A percentile compares a stretch with the other conserved stretches of the same genome.
Evolutionary conservation across 92 coral and sea anemone species (phyloP).

Genomic region (Palythoa caribaeorum): DNA sequence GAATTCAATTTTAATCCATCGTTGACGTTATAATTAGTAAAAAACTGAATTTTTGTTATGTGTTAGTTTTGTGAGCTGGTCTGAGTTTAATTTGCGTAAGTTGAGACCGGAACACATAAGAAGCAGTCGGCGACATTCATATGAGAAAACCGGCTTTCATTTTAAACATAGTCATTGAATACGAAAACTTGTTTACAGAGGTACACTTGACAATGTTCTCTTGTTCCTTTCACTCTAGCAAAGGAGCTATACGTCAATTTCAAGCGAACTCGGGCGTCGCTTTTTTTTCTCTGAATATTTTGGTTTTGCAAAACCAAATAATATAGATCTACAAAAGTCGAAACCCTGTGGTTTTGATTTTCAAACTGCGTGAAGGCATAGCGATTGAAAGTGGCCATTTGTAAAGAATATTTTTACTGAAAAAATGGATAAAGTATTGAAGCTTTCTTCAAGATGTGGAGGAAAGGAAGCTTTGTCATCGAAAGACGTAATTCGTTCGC

Average conservation of each 20-base stretch:
- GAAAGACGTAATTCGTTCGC: constrained; percentile 65
- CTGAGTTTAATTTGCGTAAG: not conserved
- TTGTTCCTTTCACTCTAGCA: not conserved
- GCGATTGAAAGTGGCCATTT: not conserved
- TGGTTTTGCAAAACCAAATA: too few relatives aligned
- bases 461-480: not conserved
- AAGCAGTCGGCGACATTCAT: not conserved
- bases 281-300: too few relatives aligned
- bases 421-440: constrained; percentile 6
- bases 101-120: not conserved
- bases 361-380: not conserved
- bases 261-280: not conserved
- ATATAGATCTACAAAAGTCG: too few relatives aligned
- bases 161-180: not conserved
- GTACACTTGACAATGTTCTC: not conserved
- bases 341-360: not conserved
- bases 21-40: not conserved
- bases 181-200: not conserved
- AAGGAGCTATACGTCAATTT: not conserved
- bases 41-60: not conserved
- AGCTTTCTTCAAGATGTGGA: not conserved
- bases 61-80: too few relatives aligned
- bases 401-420: too few relatives aligned
- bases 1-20: not conserved
- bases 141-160: not conserved